Evolutionary conservation across 2,888 invertebrate genomes (phyloP).

Genomic region (Caenorhabditis wallacei): DNA sequence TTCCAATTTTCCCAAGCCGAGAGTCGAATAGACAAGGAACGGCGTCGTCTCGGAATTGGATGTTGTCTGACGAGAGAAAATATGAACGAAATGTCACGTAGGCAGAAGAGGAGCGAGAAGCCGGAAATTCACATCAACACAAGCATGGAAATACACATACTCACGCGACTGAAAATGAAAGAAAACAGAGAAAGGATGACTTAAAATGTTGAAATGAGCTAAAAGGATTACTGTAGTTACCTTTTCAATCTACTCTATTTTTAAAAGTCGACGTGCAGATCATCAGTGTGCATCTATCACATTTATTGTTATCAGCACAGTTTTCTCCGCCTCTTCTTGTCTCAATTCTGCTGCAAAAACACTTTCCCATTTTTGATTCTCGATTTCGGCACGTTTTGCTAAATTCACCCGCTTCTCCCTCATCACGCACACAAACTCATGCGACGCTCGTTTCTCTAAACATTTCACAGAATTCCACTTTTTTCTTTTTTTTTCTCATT

Average conservation of each 20-base stretch:
- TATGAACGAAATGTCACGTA: slow-evolving; percentile 48
- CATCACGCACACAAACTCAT: slow-evolving; percentile 42
- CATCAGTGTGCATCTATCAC: slow-evolving; percentile 32
- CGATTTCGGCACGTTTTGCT: slow-evolving; percentile 55
- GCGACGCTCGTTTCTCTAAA: slow-evolving; percentile 5
- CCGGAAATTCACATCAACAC: slow-evolving; percentile 55
- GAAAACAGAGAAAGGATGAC: too few species aligned
- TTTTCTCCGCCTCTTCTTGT: slow-evolving; percentile 17
- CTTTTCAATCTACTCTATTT: not conserved
- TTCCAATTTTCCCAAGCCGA: slow-evolving; percentile 17
- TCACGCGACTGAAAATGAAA: slow-evolving; percentile 25
- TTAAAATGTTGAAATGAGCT: slow-evolving; percentile 7
- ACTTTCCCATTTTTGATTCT: slow-evolving; percentile 39
- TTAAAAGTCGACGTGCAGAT: slow-evolving; percentile 43
- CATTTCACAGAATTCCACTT: slow-evolving; percentile 15
- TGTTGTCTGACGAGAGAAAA: slow-evolving; percentile 21
- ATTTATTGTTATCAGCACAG: slow-evolving; percentile 48
- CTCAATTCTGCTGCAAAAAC: slow-evolving; percentile 20
- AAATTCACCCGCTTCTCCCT: slow-evolving; percentile 34
- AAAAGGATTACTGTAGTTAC: slow-evolving; percentile 13
- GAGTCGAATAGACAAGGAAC: slow-evolving; percentile 35
- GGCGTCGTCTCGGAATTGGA: slow-evolving; percentile 42
- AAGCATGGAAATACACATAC: slow-evolving; percentile 19
- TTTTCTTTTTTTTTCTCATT: not conserved
- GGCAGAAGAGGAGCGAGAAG: slow-evolving; percentile 30